phyloP scores from a whole-genome alignment of 2,113 vertebrate species.

The Melanotaenia duboulayi region DNA sequence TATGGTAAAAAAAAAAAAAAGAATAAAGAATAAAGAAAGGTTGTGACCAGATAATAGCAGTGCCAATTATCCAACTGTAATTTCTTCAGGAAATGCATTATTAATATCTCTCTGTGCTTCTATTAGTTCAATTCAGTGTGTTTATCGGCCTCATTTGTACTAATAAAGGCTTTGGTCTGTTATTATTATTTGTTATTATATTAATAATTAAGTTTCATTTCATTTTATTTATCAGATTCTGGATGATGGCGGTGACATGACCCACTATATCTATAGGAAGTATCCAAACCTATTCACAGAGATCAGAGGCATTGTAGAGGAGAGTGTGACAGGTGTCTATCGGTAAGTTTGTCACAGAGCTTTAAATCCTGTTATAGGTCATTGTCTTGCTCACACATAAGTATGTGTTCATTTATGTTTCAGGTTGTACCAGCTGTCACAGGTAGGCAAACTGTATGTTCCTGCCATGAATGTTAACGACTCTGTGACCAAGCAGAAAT shows the following conservation, averaged over 20 bases:
- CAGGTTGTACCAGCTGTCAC: slow-evolving; percentile 94
- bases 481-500: slow-evolving; percentile 96
- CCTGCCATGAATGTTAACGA: slow-evolving; percentile 96
- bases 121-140: too few species aligned
- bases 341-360: slow-evolving; percentile 78
- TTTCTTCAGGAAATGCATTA: neutral
- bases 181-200: too few species aligned
- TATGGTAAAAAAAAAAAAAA: too few species aligned
- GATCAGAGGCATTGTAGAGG: slow-evolving; percentile 95
- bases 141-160: too few species aligned
- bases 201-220: neutral
- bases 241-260: slow-evolving; percentile 95
- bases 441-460: slow-evolving; percentile 88
- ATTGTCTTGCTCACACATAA: neutral
- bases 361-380: neutral
- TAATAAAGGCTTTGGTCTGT: too few species aligned
- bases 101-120: neutral
- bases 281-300: slow-evolving; percentile 94
- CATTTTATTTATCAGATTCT: slow-evolving; percentile 84
- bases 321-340: slow-evolving; percentile 95
- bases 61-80: neutral
- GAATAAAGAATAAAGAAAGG: too few species aligned
- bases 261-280: slow-evolving; percentile 95
- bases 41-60: neutral
- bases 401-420: neutral